Conservation (phyloP, 2,113 vertebrate species). For the Oreocharis arfaki region DNA sequence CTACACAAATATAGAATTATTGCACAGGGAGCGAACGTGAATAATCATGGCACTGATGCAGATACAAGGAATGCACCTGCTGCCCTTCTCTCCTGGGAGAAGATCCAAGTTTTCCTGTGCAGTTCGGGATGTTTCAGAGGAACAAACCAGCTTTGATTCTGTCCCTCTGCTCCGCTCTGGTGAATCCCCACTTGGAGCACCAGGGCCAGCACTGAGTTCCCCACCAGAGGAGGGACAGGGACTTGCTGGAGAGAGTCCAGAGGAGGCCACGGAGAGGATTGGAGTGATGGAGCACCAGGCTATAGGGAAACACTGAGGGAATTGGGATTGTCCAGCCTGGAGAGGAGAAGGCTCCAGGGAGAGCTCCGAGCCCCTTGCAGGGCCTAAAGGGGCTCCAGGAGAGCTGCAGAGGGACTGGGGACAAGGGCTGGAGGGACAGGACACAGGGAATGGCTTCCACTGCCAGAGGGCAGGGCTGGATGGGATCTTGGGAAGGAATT, state of each 20-base stretch:
- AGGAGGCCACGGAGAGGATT: neutral
- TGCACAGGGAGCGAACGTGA: neutral
- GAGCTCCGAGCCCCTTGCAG: neutral
- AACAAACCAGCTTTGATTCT: neutral
- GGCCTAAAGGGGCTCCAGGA: neutral
- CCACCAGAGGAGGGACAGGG: neutral
- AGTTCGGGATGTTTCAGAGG: neutral
- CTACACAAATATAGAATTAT: neutral
- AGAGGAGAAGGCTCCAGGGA: neutral
- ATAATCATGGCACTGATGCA: neutral
- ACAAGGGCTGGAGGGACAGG: neutral
- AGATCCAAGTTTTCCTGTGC: neutral
- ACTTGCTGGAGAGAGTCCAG: neutral
- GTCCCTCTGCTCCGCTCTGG: rapidly evolving
- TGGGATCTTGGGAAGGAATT: neutral
- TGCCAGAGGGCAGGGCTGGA: neutral
- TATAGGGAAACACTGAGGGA: neutral
- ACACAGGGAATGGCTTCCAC: neutral
- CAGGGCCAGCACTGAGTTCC: neutral
- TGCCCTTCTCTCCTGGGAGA: neutral
- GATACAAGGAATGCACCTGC: neutral
- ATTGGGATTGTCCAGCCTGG: neutral
- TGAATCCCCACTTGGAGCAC: neutral
- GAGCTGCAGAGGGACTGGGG: neutral
- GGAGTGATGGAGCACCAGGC: neutral